Base-by-base conservation (phyloP, 2,888 invertebrate species). In the Brenthis hecate region DNA sequence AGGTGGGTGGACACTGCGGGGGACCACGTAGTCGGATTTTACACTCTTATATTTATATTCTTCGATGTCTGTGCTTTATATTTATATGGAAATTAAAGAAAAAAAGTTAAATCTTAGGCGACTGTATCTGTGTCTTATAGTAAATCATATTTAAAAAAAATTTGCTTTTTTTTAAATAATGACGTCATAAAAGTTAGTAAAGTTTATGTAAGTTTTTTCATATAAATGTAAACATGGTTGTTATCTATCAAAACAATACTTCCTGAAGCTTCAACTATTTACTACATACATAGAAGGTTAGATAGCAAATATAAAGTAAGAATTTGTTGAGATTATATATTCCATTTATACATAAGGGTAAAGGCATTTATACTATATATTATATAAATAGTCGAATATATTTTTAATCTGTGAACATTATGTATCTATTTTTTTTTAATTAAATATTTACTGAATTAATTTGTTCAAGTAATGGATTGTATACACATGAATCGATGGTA, bases 21-120 rank as follows among this genome's bases (percentile, higher is more conserved):
- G 83, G 83, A 83, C 83, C 83, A 83, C 72, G 70, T 80, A 80
- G 79, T 73, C 76, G 77, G 78, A 78, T 75, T 79, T 55, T 63
- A 73, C 36, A 70, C 55, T 64, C 60, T 68, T 63, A 28, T 65
- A 47, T 48, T 19, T 16, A 23, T 43, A 54, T 56, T 36, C 19
- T 53, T 53, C 14, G 16, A 60, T 28, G 50, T 60, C 50, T 60
- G 23, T 60, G 50, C 28, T 32, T 60, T 58, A 58, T 58, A 48
- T 48, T 58, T 58, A 58, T 58, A 58, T 58, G 47, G 48, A 58
- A 14, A 54, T 54, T 13, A 23, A 54, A 28, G 28, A 54, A 28
- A 28, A 54, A 5, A 6, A 28, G 28, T 4, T 28, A 28, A 28
- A 28, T 28, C 3, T 28, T 28, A 28, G 28, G 28, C 28, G 28